Evolutionary conservation across 2,888 invertebrate genomes (phyloP), one percentile per base, ranked within the genome.

Genomic region (Drosophila trichaetosa): DNA sequence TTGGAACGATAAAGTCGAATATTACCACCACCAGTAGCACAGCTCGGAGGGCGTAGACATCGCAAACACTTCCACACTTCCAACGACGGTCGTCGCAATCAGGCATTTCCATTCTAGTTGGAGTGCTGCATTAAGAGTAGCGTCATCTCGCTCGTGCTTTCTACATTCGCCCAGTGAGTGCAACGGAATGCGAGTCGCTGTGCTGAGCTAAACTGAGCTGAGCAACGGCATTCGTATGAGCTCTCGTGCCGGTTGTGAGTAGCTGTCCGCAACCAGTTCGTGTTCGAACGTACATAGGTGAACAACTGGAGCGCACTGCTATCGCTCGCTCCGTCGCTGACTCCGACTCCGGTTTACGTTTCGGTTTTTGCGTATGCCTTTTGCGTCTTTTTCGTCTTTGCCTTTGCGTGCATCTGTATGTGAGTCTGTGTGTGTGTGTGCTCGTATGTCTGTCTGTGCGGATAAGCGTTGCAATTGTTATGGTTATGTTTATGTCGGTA

Each of bases 231-330:
- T 79, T 86, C 89, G 87, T 77, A 65, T 72, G 36, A 71, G 75
- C 78, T 81, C 78, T 83, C 80, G 81, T 80, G 80, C 79, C 82
- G 76, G 79, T 66, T 82, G 82, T 76, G 82, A 72, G 80, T 68
- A 74, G 63, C 73, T 70, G 80, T 68, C 76, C 80, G 76, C 79
- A 92, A 91, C 92, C 90, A 93, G 93, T 93, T 92, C 90, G 91
- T 90, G 91, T 89, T 92, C 91, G 91, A 92, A 91, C 93, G 92
- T 92, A 90, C 91, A 85, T 89, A 90, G 91, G 91, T 91, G 90
- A 91, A 92, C 91, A 91, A 91, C 91, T 91, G 87, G 83, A 73
- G 83, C 87, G 90, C 90, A 87, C 58, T 74, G 70, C 60, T 65
- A 75, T 75, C 70, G 79, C 72, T 58, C 73, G 69, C 51, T 63